Conservation (phyloP, 2,888 invertebrate species). For the Camponotus fellah region DNA sequence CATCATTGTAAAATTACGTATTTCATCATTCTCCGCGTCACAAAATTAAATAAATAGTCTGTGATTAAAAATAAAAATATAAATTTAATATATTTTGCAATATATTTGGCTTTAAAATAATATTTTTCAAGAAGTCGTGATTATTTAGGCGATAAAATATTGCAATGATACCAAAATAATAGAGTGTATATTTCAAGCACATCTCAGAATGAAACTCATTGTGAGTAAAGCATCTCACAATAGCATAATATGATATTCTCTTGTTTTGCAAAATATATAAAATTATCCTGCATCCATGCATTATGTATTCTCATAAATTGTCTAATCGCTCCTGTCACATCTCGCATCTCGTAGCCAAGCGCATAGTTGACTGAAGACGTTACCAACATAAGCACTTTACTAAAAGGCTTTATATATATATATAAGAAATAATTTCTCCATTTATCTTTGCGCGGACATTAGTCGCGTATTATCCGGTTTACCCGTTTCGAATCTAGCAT, state of each 20-base stretch:
- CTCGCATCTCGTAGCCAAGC: constrained; percentile 30
- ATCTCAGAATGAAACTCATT: background rate
- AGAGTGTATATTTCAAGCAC: background rate
- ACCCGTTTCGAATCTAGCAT: constrained; percentile 25
- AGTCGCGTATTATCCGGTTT: constrained; percentile 37
- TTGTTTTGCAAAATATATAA: background rate
- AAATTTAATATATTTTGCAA: background rate
- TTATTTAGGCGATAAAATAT: background rate
- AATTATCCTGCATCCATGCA: background rate
- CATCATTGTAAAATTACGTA: background rate
- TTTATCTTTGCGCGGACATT: constrained; percentile 16
- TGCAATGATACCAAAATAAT: background rate
- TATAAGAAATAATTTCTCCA: constrained; percentile 47
- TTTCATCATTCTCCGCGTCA: background rate
- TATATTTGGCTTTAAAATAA: background rate
- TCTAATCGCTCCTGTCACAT: constrained; percentile 43
- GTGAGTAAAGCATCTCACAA: constrained; percentile 22
- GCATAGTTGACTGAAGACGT: constrained; percentile 43
- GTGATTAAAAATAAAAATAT: background rate
- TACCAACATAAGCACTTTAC: constrained; percentile 54
- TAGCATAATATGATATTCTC: background rate
- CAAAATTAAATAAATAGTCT: background rate
- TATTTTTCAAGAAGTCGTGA: too few relatives aligned
- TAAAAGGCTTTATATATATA: constrained; percentile 22
- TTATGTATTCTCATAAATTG: background rate